Evolutionary conservation across 2,113 vertebrate genomes (phyloP).

Genomic region (Saccopteryx leptura): DNA sequence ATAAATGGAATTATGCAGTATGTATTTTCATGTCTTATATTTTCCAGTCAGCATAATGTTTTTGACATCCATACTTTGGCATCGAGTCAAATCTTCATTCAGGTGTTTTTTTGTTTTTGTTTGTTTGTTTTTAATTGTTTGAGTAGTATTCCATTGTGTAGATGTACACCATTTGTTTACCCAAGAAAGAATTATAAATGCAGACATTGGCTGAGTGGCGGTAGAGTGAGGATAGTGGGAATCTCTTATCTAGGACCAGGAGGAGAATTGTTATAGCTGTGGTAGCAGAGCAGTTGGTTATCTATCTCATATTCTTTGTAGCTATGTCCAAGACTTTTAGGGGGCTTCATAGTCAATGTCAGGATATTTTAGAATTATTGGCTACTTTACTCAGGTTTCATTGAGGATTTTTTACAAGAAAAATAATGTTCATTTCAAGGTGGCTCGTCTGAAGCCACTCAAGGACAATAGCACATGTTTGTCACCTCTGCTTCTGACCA

Average conservation of each 20-base stretch:
- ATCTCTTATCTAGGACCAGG: background rate
- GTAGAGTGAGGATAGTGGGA: background rate
- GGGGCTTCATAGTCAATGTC: background rate
- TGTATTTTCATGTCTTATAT: background rate
- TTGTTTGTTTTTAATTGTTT: background rate
- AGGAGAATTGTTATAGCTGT: background rate
- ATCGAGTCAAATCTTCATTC: background rate
- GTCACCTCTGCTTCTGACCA: background rate
- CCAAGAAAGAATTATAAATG: background rate
- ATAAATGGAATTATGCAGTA: background rate
- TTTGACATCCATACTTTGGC: background rate
- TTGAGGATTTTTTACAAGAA: background rate
- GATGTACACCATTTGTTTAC: background rate
- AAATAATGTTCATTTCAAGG: background rate
- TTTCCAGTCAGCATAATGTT: background rate
- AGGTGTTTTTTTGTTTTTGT: background rate
- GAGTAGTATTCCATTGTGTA: background rate
- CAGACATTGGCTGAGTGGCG: background rate
- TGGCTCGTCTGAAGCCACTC: background rate
- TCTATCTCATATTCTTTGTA: background rate
- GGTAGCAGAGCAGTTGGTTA: background rate
- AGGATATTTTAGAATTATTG: background rate
- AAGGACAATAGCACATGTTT: background rate
- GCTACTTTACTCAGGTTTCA: background rate
- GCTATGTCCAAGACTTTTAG: background rate